These are phyloP conservation scores for Pelecanus crispus DNA, from an alignment of 2,113 vertebrate genomes.

Conservation along the genomic window DNA sequence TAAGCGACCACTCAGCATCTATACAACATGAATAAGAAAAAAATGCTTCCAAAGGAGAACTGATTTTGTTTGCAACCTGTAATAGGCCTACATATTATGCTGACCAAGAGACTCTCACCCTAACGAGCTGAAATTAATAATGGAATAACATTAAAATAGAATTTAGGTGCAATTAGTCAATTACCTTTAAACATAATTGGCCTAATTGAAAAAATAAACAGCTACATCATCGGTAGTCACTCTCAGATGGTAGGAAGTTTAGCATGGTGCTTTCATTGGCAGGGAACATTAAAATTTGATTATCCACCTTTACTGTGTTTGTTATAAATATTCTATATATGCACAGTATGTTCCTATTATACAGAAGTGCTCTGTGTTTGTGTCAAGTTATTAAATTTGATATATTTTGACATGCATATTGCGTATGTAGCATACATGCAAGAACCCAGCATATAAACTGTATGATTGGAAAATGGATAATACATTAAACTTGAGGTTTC, in stretches of 20 bases:
- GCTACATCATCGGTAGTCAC: neutral
- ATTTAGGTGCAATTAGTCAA: neutral
- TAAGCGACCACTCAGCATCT: neutral
- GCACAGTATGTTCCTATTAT: neutral
- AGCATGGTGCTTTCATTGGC: neutral
- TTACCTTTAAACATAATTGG: neutral
- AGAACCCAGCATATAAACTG: neutral
- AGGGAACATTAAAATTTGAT: neutral
- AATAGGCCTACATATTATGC: neutral
- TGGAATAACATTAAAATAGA: neutral
- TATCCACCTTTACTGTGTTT: neutral
- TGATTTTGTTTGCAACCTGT: neutral
- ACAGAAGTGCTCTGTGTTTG: neutral
- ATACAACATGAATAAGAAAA: neutral
- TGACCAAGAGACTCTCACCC: neutral
- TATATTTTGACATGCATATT: neutral
- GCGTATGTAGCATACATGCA: neutral
- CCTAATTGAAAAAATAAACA: neutral
- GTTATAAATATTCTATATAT: neutral
- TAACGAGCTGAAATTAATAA: neutral
- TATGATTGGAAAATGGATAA: neutral
- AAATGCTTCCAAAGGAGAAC: fast-evolving
- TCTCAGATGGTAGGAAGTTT: neutral
- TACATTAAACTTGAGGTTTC: neutral
- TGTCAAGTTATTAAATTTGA: neutral